phyloP scores from a whole-genome alignment of 2,797 vertebrate species.

The Brachymystax lenok region DNA sequence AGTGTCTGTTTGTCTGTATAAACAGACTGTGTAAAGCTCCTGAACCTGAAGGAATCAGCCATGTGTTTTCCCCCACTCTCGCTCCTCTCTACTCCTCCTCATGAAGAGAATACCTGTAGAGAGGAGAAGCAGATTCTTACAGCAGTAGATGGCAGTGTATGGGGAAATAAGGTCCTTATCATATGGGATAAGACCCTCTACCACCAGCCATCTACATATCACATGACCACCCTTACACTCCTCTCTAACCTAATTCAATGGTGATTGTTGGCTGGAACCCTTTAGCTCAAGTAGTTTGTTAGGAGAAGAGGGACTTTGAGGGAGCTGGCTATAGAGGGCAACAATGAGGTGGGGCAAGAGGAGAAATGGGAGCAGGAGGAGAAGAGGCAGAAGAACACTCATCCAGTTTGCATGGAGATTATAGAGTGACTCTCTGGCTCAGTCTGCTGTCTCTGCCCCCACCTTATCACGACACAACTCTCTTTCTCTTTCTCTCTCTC shows the following conservation, averaged over 20 bases:
- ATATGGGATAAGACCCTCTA: too few relatives aligned
- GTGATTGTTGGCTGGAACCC: too few relatives aligned
- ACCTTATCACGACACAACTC: too few relatives aligned
- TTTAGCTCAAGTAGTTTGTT: too few relatives aligned
- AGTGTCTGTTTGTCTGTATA: conserved; percentile 65
- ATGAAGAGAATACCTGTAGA: not conserved
- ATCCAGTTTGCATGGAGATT: conserved; percentile 38
- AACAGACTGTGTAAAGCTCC: conserved; percentile 81
- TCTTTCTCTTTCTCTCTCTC: too few relatives aligned
- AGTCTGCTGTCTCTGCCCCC: conserved; percentile 31
- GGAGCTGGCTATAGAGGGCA: not conserved
- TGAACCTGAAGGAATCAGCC: conserved; percentile 85
- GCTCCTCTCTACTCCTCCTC: conserved; percentile 15
- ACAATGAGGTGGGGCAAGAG: not conserved
- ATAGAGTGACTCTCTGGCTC: conserved; percentile 42
- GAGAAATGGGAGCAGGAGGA: conserved; percentile 10
- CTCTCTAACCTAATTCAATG: too few relatives aligned
- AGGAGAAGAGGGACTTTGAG: not conserved
- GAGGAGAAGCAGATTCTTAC: not conserved
- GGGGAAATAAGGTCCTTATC: too few relatives aligned
- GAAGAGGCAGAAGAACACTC: not conserved
- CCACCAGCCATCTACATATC: too few relatives aligned
- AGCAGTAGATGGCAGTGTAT: too few relatives aligned
- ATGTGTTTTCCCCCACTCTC: conserved; percentile 23
- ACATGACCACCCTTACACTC: too few relatives aligned